Conservation (phyloP, 2,888 invertebrate species). For the Yponomeuta malinellus region DNA sequence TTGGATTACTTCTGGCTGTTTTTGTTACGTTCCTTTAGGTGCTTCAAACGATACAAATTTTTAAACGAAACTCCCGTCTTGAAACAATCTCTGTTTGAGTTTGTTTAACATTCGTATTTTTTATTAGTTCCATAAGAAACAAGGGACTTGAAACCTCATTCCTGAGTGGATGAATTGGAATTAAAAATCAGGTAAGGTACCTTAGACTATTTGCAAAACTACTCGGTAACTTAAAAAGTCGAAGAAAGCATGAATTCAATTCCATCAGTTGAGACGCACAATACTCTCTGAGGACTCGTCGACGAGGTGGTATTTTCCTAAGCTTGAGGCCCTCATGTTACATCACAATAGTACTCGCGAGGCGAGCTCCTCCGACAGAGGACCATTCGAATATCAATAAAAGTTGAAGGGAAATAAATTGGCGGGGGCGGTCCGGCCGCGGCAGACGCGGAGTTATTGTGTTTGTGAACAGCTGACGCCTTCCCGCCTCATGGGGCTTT, state of each 20-base stretch:
- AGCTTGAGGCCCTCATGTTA: too few relatives aligned
- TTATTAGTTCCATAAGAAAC: neutral
- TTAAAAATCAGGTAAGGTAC: neutral
- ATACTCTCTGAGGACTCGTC: neutral
- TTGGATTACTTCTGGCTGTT: conserved; percentile 7
- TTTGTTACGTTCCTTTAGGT: conserved; percentile 7
- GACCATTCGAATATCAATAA: conserved; percentile 60
- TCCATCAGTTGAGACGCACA: neutral
- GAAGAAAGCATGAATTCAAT: neutral
- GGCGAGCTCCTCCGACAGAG: neutral
- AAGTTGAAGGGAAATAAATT: conserved; percentile 61
- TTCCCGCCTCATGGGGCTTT: conserved; percentile 12
- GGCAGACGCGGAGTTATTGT: conserved; percentile 35
- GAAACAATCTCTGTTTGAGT: neutral
- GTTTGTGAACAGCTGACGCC: conserved; percentile 45
- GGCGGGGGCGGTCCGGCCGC: conserved; percentile 28
- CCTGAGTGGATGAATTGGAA: neutral
- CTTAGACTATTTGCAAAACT: neutral
- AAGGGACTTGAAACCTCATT: neutral
- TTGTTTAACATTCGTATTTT: neutral
- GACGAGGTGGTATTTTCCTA: neutral
- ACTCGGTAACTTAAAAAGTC: neutral
- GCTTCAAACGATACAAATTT: conserved; percentile 1
- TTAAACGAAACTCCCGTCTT: conserved; percentile 3
- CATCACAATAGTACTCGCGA: too few relatives aligned